phyloP scores from a whole-genome alignment of 1,140 invertebrate species.

The Ceratina australensis region DNA sequence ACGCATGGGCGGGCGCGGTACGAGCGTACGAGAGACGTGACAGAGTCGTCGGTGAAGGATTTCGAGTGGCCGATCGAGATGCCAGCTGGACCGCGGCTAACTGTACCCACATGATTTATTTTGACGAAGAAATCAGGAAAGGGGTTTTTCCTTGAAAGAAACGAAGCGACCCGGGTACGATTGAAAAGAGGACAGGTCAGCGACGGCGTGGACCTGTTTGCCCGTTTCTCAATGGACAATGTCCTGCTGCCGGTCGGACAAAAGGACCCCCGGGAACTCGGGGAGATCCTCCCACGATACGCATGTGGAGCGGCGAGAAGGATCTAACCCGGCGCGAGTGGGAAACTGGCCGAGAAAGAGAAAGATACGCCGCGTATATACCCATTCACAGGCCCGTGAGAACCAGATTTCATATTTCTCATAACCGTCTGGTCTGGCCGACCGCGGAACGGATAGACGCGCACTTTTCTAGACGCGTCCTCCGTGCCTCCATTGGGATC shows the following conservation, averaged over 20 bases:
- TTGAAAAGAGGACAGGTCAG: constrained; percentile 77
- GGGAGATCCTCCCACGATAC: constrained; percentile 80
- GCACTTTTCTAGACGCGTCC: constrained; percentile 56
- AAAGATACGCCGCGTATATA: constrained; percentile 26
- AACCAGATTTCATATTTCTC: constrained; percentile 80
- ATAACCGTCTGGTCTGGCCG: constrained; percentile 71
- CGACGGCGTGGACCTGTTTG: constrained; percentile 75
- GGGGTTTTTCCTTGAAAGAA: constrained; percentile 71
- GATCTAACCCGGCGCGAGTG: constrained; percentile 46
- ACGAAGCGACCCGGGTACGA: neutral
- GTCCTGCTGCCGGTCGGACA: constrained; percentile 73
- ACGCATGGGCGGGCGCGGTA: constrained; percentile 22
- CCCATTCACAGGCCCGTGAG: constrained; percentile 78
- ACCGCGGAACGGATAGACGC: constrained; percentile 51
- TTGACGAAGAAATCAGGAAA: constrained; percentile 77
- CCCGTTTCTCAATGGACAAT: constrained; percentile 77
- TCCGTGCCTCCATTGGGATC: constrained; percentile 4
- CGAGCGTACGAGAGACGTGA: neutral
- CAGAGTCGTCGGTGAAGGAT: neutral
- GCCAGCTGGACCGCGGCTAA: constrained; percentile 64
- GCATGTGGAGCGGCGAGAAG: constrained; percentile 71
- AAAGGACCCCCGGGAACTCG: constrained; percentile 59
- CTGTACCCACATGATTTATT: constrained; percentile 77
- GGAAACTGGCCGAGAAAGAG: constrained; percentile 30
- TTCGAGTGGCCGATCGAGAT: neutral